Base-by-base conservation (phyloP, 2,113 vertebrate genomes). In the Theristicus caerulescens region DNA sequence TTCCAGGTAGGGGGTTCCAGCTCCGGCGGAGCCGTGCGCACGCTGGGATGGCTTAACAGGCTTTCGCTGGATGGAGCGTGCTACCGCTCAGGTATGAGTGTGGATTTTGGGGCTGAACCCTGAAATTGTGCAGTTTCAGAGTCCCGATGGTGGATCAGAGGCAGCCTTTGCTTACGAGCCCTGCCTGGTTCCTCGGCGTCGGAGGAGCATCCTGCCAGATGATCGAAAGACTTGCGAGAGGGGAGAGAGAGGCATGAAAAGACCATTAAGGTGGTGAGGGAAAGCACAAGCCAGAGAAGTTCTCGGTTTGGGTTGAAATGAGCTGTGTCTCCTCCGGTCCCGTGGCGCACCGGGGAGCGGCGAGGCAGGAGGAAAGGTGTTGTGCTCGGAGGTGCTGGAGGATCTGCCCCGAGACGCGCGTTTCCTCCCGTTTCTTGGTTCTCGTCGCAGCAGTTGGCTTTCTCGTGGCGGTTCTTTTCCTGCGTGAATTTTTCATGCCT, bases 61-160 rank as follows among this genome's bases (percentile, higher is more conserved):
- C 17, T 49, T 38, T 51, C 2, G 0, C 15, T 21, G 61, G 40
- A n/a, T 25, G 55, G 40, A 42, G 15, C 49, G 24, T 40, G 47
- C 34, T 2, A 0, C 54, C 1, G 13, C 55, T 44, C 16, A 1
- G 24, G 40, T 40, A 25, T 9, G 55, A n/a, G 64, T 8, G 10
- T 0, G 1, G 21, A 2, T 62, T 62, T 70, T 31, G 71, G 55
- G 78, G 49, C 6, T 1, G 16, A 82, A 36, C 17, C 32, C 31
- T n/a, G 22, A 29, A 67, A 59, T n/a, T 17, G 11, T 7, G 34
- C 3, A 0, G 2, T 34, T 38, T 25, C 7, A 11, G n/a, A 16
- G 25, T 11, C 27, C 29, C 1, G 2, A 1, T 13, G 55, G 31
- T 16, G 4, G 66, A 7, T 21, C 13, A 7, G 69, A n/a, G 40